Base-by-base conservation (phyloP, 2,797 vertebrate species). In the Rhinatrema bivittatum region DNA sequence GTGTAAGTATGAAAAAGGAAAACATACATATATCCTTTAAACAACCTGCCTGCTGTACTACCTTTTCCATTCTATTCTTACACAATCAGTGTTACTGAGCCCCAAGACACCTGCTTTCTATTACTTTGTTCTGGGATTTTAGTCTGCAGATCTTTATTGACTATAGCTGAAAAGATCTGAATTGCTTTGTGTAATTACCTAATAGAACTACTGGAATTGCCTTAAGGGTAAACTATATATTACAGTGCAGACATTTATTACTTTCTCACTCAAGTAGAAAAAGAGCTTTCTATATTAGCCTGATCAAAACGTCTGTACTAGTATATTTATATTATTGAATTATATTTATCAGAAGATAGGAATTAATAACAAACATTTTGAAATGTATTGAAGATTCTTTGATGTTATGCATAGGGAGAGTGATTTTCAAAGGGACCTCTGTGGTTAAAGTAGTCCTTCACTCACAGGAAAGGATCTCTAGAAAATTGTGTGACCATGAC, bases 141-240 rank as follows among this genome's bases (percentile, higher is more conserved):
- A 34, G n/a, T 45, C 22, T 39, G 20, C 1, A 2, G 25, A 45
- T 54, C 1, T 4, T 60, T 47, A 25, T 16, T 46, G 49, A 47
- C 31, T 60, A 0, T n/a, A 29, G 27, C 36, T 50, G 37, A 29
- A 53, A 44, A 38, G 39, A 44, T 47, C 34, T 2, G 5, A 51
- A 39, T 60, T 46, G 39, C 19, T 51, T 46, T 62, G 31, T 62
- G 39, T 65, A 68, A 70, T 64, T 68, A 59, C 29, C 39, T 8
- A 39, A 24, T 3, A 39, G 59, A 56, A 46, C 20, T 49, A 20
- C 21, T 40, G 49, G 32, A 55, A 39, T 37, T 53, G 51, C 55
- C 53, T 47, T 42, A 59, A 60, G 61, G 41, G 37, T 50, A 29
- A 57, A 34, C 44, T 47, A 37, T 56, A 19, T 49, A 59, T 70